Conservation (phyloP, 2,888 invertebrate species). For the Drosophila eohydei region DNA sequence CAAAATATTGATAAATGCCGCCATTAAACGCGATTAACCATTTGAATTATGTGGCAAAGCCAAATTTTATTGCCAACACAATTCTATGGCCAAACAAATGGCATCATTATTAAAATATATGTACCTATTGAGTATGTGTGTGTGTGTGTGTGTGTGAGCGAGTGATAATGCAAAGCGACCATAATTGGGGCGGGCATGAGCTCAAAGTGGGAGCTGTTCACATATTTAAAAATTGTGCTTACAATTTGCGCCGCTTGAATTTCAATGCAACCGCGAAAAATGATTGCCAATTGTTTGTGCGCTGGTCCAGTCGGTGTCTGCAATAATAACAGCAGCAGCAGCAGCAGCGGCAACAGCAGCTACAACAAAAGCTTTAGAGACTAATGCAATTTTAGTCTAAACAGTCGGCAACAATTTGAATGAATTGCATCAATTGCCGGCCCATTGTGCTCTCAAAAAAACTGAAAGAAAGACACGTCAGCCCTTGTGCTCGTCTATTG, state of each 20-base stretch:
- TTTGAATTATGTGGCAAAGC: constrained; percentile 83
- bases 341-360: constrained; percentile 23
- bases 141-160: constrained; percentile 25
- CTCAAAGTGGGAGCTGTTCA: constrained; percentile 26
- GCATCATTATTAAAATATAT: constrained; percentile 80
- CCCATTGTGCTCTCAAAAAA: constrained; percentile 61
- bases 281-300: constrained; percentile 83
- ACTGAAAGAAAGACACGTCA: neutral
- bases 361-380: constrained; percentile 56
- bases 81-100: constrained; percentile 79
- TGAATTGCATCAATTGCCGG: constrained; percentile 80
- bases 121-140: constrained; percentile 30
- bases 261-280: constrained; percentile 82
- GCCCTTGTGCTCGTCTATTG: constrained; percentile 42
- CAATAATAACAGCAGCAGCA: constrained; percentile 23
- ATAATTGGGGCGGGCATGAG: constrained; percentile 44
- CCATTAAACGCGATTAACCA: constrained; percentile 84
- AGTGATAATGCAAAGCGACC: constrained; percentile 64
- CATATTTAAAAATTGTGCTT: constrained; percentile 57
- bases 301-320: constrained; percentile 33
- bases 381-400: constrained; percentile 80
- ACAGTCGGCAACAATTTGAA: constrained; percentile 79
- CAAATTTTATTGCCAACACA: constrained; percentile 78
- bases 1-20: constrained; percentile 77
- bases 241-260: constrained; percentile 67